Evolutionary conservation across 2,888 invertebrate genomes (phyloP).

Genomic region (Stramonita haemastoma): DNA sequence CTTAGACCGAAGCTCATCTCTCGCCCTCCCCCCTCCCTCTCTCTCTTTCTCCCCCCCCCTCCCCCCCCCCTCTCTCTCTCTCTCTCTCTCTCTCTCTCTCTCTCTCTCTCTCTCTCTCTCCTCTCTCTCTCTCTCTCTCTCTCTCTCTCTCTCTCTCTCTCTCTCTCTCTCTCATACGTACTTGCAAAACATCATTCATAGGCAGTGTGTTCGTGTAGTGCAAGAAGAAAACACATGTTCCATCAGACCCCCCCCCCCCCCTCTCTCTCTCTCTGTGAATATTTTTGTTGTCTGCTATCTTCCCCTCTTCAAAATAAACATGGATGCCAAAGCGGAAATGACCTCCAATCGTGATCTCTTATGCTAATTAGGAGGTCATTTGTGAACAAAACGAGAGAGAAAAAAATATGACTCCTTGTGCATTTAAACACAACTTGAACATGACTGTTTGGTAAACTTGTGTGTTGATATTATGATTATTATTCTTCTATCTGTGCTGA

Average conservation of each 20-base stretch:
- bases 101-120: no score
- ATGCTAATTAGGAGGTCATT: background rate
- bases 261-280: background rate
- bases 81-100: no score
- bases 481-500: no score
- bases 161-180: background rate
- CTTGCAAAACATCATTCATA: no score
- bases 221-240: background rate
- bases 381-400: background rate
- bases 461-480: no score
- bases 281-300: background rate
- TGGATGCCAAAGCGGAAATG: constrained; percentile 15
- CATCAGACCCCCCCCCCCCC: background rate
- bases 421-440: no score
- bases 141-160: background rate
- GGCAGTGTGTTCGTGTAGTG: no score
- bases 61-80: background rate
- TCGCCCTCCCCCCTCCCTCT: no score
- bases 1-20: no score
- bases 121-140: background rate
- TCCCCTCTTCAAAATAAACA: background rate
- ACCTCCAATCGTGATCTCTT: constrained; percentile 19
- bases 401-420: no score
- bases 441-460: no score
- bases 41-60: background rate